Evolutionary conservation across 2,797 vertebrate species (phyloP), one percentile per base, ranked within the genome.

Genomic region (Anguilla anguilla): DNA sequence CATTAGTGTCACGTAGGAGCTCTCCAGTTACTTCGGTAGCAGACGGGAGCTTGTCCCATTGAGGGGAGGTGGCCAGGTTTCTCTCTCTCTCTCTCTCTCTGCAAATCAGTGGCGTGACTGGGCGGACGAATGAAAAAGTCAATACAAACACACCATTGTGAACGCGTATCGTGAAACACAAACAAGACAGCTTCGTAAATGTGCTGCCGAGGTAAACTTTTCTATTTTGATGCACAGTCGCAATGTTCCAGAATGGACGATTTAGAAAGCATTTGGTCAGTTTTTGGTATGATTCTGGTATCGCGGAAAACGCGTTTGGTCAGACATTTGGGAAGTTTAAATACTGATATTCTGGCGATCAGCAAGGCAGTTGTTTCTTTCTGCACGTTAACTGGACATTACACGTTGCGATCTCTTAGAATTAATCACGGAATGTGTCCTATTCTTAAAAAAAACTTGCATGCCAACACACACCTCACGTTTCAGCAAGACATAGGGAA

Each of bases 381-480:
- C 3, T 15, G 19, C 15, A 19, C 1, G 67, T 4, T 28, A 2
- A 19, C 28, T 31, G 10, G 35, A 67, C 10, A 61, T 72, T 1
- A 77, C 25, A 5, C 3, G 28, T 13, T 85, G 22, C 6, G 17
- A 10, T 49, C 15, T 81, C 7, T 81, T 22, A 9, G 9, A 46
- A 43, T 55, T 43, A 39, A 9, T 39, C 19, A 43, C 28, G 64
- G 31, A 25, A 39, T 22, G 77, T 89, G 84, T 22, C 2, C 39
- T 87, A 85, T 88, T 85, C 86, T 87, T 25, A 25, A 61, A 22
- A 74, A 25, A 85, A 13, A 87, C 87, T 86, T 64, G 67, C 35
- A 35, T 43, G 53, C 43, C 81, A 77, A 39, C 51, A 28, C 19
- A 11, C 86, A 67, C 39, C 11, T 39, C 87, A 55, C 72, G 77